These are phyloP conservation scores for Resseliella maxima DNA, from an alignment of 2,888 invertebrate genomes.

Conservation along the genomic window DNA sequence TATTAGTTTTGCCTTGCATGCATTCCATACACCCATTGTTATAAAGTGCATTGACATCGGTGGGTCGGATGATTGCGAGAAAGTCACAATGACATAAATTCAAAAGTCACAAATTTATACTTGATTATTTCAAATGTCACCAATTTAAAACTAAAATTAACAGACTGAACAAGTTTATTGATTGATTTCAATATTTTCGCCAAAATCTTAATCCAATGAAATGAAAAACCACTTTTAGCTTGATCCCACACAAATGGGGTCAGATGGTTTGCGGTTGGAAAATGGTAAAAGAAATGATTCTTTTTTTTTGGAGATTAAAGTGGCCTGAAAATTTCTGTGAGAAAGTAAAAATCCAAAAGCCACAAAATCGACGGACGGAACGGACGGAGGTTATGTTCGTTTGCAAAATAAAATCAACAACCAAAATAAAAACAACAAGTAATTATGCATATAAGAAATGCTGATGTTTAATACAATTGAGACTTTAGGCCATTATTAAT, in stretches of 20 bases:
- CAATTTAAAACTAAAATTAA: neutral
- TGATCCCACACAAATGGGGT: neutral
- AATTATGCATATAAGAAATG: neutral
- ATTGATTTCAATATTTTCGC: neutral
- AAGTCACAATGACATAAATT: neutral
- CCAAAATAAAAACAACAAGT: neutral
- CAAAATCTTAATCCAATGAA: neutral
- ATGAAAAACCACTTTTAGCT: neutral
- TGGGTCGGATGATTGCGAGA: neutral
- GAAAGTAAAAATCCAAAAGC: slow-evolving; percentile 22
- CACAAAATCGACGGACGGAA: neutral
- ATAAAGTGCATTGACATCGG: slow-evolving; percentile 29
- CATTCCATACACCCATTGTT: neutral
- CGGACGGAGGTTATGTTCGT: neutral
- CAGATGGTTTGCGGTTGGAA: neutral
- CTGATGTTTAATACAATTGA: neutral
- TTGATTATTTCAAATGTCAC: too few relatives aligned
- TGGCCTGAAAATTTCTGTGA: neutral
- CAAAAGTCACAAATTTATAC: too few relatives aligned
- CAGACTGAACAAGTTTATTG: neutral
- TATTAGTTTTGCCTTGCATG: neutral
- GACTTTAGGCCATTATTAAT: neutral
- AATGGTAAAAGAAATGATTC: too few relatives aligned
- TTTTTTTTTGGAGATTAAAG: neutral
- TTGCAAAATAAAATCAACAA: neutral